Evolutionary conservation across 2,888 invertebrate genomes (phyloP).

Genomic region (Lasioglossum vierecki): DNA sequence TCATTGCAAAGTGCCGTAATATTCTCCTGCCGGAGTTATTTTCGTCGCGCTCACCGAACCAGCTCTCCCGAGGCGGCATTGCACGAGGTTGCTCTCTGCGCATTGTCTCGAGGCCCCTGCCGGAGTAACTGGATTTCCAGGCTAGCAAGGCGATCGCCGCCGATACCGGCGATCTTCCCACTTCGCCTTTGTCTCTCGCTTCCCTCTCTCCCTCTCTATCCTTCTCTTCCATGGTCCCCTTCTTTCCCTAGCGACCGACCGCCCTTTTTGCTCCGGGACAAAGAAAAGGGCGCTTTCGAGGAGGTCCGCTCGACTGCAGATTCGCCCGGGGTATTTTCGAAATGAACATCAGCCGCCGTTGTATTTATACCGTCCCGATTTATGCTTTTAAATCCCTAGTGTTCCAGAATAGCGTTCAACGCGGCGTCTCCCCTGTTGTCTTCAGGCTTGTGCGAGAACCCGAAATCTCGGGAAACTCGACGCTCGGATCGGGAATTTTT

Average conservation of each 20-base stretch:
- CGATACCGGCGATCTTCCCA: conserved; percentile 58
- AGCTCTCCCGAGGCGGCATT: conserved; percentile 70
- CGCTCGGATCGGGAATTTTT: too few relatives aligned
- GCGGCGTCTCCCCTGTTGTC: not conserved
- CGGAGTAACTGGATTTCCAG: conserved; percentile 72
- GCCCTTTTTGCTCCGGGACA: not conserved
- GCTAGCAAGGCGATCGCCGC: conserved; percentile 66
- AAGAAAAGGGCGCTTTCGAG: conserved; percentile 12
- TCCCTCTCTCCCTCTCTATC: not conserved
- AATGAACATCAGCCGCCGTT: not conserved
- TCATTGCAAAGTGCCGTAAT: conserved; percentile 75
- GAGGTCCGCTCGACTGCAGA: not conserved
- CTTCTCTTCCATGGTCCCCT: not conserved
- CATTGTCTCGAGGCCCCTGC: conserved; percentile 66
- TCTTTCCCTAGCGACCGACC: not conserved
- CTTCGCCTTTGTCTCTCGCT: conserved; percentile 44
- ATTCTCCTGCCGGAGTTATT: conserved; percentile 74
- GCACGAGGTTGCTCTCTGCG: conserved; percentile 63
- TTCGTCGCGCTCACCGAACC: conserved; percentile 71
- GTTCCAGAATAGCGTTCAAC: not conserved
- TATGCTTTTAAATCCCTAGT: not conserved
- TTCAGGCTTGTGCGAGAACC: not conserved
- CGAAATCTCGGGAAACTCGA: too few relatives aligned
- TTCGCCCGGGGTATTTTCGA: not conserved
- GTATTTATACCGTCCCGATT: not conserved